Base-by-base conservation (phyloP, 2,888 invertebrate genomes). In the Molorchus minor region DNA sequence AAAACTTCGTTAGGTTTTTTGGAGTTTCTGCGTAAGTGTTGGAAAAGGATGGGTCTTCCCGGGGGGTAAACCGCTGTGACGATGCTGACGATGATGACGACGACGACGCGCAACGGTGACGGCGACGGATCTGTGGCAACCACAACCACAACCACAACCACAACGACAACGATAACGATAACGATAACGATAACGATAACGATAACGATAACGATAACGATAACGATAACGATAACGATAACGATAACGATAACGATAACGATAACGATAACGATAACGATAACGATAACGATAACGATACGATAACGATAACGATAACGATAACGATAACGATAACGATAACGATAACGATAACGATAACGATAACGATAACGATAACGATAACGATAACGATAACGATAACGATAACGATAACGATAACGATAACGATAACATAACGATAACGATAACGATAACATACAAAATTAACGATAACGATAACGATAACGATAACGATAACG, bases 281-380 rank as follows among this genome's bases (percentile, higher is more conserved):
- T 25, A 25, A 25, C 25, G 25, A 25, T 25, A 25, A 25, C 25
- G 25, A 25, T 25, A 25, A 25, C 25, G 25, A 25, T 5, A 25
- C 25, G 25, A 25, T 47, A 13, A 47, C 36, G 35, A 29, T 47
- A 13, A 47, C 36, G 33, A 29, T 47, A 13, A 47, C 36, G 35
- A 29, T 47, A 13, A 47, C 36, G 33, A 29, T 47, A 13, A 47
- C 36, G 35, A 29, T 47, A 13, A 47, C 36, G 33, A 29, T 47
- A 33, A 47, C 36, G 35, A 29, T 47, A 13, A 47, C 36, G 33
- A 29, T 47, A 13, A 47, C 36, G 33, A 29, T 47, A 13, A 47
- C 36, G 33, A 29, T 47, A 13, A 47, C 36, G 35, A 29, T 47
- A 13, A 47, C 36, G 33, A 29, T 47, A 13, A 47, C 36, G 35